Percentiles rank a stretch among this genome's conserved stretches.
Evolutionary conservation across 2,113 vertebrate genomes (phyloP).

Genomic region (Aspiorhynchus laticeps): DNA sequence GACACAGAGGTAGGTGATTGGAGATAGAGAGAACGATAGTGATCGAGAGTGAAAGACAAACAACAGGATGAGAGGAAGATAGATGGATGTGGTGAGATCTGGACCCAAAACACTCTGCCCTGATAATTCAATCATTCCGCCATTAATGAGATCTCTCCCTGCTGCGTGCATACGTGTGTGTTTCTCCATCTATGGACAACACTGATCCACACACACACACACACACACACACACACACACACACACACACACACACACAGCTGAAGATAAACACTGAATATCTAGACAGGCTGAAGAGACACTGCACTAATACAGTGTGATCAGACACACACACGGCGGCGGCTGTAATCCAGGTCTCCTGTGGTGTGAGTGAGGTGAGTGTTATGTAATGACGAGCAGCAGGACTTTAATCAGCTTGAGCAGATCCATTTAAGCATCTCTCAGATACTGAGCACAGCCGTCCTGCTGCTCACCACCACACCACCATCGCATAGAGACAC

Average conservation of each 20-base stretch:
- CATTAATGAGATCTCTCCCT: slow-evolving; percentile 63
- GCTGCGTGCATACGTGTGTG: slow-evolving; percentile 19
- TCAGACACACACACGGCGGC: slow-evolving; percentile 3
- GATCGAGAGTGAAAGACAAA: slow-evolving; percentile 45
- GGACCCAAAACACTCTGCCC: slow-evolving; percentile 59
- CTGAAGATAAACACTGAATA: slow-evolving; percentile 60
- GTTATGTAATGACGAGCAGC: slow-evolving; percentile 55
- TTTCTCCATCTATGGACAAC: background rate
- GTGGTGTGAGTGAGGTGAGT: slow-evolving; percentile 45
- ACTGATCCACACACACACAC: background rate
- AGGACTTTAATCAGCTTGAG: slow-evolving; percentile 53
- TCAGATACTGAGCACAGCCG: slow-evolving; percentile 1
- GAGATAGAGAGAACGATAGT: background rate
- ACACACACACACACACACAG: slow-evolving; percentile 39
- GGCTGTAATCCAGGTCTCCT: slow-evolving; percentile 35
- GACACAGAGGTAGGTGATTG: background rate
- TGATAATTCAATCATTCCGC: slow-evolving; percentile 65
- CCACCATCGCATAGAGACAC: slow-evolving; percentile 28
- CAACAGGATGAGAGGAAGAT: slow-evolving; percentile 46
- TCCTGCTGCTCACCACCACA: slow-evolving; percentile 30
- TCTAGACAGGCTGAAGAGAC: slow-evolving; percentile 42
- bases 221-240: slow-evolving; percentile 42
- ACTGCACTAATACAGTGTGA: slow-evolving; percentile 16
- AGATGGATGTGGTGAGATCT: slow-evolving; percentile 34
- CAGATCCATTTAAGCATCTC: slow-evolving; percentile 46